Evolutionary conservation across 2,113 vertebrate species (phyloP).

Genomic region (Apodemus sylvaticus): DNA sequence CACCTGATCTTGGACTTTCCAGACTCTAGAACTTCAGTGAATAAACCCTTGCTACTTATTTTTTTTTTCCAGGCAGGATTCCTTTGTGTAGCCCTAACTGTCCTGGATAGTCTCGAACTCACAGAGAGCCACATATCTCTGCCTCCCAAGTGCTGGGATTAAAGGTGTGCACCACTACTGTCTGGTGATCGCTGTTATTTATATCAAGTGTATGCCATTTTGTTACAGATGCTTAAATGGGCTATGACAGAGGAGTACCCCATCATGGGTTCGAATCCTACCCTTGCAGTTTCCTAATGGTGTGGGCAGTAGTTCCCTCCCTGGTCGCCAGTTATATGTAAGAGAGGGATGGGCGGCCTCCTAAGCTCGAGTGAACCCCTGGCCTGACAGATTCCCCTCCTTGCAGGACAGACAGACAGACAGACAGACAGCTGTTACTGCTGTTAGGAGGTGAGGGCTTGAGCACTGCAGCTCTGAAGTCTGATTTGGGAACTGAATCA

Average conservation of each 20-base stretch:
- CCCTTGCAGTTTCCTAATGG: neutral
- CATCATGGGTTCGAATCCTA: neutral
- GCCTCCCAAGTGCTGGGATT: no score
- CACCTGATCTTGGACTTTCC: neutral
- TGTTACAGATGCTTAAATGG: neutral
- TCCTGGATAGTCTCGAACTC: no score
- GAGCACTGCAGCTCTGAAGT: neutral
- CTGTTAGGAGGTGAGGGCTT: neutral
- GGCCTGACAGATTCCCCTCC: neutral
- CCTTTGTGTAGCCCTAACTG: no score
- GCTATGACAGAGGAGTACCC: neutral
- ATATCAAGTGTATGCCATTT: neutral
- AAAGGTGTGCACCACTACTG: no score
- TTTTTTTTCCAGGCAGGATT: no score
- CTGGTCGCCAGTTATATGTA: neutral
- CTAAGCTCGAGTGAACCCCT: neutral
- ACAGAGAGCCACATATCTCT: no score
- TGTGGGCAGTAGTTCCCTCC: neutral
- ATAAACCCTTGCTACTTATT: neutral
- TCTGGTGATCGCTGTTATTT: no score
- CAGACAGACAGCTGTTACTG: slow-evolving; percentile 23
- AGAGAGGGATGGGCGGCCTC: neutral
- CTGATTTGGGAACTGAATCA: neutral
- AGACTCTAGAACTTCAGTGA: neutral
- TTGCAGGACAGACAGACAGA: neutral